Evolutionary conservation across 2,113 vertebrate species (phyloP).

Genomic region (Mormyrus iriodes): DNA sequence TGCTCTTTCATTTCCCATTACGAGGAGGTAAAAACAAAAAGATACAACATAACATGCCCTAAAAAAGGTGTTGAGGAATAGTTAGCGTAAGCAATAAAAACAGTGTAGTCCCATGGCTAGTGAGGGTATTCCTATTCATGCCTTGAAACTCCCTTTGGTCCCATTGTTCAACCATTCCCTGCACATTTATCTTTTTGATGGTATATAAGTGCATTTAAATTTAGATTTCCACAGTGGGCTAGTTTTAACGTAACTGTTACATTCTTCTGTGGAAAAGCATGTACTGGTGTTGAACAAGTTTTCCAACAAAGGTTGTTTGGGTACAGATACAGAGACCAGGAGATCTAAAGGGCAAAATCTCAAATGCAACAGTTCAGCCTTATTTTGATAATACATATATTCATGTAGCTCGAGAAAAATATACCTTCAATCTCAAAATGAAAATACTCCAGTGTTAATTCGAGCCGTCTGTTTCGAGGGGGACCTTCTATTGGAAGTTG

Average conservation of each 20-base stretch:
- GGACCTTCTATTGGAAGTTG: conserved; percentile 2
- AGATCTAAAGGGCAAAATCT: background rate
- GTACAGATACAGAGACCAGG: background rate
- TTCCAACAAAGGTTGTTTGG: background rate
- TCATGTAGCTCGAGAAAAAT: background rate
- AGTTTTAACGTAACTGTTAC: background rate
- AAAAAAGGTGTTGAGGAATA: background rate
- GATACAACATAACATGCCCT: background rate
- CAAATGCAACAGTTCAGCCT: background rate
- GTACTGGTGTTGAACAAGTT: background rate
- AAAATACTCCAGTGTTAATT: background rate
- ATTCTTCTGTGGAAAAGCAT: background rate
- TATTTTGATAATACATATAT: background rate
- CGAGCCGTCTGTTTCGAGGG: background rate
- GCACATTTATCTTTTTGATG: background rate
- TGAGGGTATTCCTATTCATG: background rate
- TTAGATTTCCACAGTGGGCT: background rate
- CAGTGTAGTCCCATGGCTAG: background rate
- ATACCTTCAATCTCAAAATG: background rate
- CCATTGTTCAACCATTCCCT: background rate
- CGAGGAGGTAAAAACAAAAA: background rate
- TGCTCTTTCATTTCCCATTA: background rate
- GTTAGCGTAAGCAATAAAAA: background rate
- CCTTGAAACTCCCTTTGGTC: background rate
- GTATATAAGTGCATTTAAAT: background rate